Conservation (phyloP, 2,113 vertebrate species). For the Atherinomorus stipes region DNA sequence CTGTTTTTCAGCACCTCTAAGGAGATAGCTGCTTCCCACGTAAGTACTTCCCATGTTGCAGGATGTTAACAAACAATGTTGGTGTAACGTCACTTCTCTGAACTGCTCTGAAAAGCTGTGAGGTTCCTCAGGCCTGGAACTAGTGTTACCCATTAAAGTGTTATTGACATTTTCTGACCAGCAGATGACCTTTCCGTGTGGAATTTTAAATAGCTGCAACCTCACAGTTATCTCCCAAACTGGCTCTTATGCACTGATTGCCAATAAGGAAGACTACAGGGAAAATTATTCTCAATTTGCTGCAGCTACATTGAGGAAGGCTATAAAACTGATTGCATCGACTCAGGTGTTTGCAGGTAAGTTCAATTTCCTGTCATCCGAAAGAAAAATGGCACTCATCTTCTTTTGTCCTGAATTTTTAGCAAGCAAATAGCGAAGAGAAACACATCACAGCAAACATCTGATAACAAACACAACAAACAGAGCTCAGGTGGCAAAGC, state of each 20-base stretch:
- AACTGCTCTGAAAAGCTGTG: constrained; percentile 30
- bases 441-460: not conserved
- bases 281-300: constrained; percentile 10
- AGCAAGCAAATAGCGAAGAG: not conserved
- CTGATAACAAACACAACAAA: not conserved
- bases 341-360: not conserved
- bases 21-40: constrained; percentile 61
- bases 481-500: not conserved
- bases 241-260: not conserved
- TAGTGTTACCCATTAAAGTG: constrained; percentile 24
- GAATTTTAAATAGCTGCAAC: constrained; percentile 28
- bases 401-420: not conserved
- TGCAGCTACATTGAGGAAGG: not conserved
- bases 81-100: constrained; percentile 36
- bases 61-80: constrained; percentile 63
- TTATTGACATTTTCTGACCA: constrained; percentile 40
- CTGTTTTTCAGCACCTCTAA: constrained; percentile 53
- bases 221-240: constrained; percentile 8
- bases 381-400: too few relatives aligned
- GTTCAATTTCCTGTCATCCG: not conserved
- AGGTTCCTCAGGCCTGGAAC: constrained; percentile 24
- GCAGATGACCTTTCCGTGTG: constrained; percentile 31
- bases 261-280: constrained; percentile 8
- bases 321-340: not conserved
- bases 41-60: constrained; percentile 52